phyloP scores from a whole-genome alignment of 2,888 invertebrate genomes.

The Charanyca ferruginea region DNA sequence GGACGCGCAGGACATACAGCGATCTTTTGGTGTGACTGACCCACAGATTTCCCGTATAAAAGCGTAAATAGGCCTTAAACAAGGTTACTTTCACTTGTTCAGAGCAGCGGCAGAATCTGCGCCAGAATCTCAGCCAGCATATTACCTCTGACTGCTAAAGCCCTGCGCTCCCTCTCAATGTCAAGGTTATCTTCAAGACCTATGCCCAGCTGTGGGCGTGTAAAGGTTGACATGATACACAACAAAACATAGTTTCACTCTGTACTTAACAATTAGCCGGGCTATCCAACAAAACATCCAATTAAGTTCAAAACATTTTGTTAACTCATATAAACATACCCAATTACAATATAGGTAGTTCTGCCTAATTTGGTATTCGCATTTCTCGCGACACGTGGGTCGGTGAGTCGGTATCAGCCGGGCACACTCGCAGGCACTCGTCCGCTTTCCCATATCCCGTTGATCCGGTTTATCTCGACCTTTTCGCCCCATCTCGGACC shows the following conservation, averaged over 20 bases:
- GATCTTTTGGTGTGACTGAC: too few species aligned
- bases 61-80: too few species aligned
- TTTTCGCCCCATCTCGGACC: slow-evolving; percentile 63
- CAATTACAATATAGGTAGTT: slow-evolving; percentile 36
- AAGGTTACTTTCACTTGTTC: too few species aligned
- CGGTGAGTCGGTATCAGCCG: slow-evolving; percentile 55
- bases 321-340: slow-evolving; percentile 27
- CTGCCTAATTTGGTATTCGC: slow-evolving; percentile 47
- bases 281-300: slow-evolving; percentile 22
- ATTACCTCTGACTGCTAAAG: too few species aligned
- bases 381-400: slow-evolving; percentile 34
- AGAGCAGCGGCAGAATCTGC: too few species aligned
- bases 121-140: too few species aligned
- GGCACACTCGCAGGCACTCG: slow-evolving; percentile 43
- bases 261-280: slow-evolving; percentile 25
- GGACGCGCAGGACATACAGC: too few species aligned
- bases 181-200: too few species aligned
- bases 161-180: too few species aligned
- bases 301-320: slow-evolving; percentile 21
- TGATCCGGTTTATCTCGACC: slow-evolving; percentile 59
- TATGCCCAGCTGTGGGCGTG: too few species aligned
- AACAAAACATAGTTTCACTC: not conserved
- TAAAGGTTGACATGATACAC: too few species aligned
- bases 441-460: slow-evolving; percentile 37
- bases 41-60: too few species aligned